Base-by-base conservation (phyloP, 35 echinoderm and acorn worm genomes). In the Heliocidaris tuberculata region DNA sequence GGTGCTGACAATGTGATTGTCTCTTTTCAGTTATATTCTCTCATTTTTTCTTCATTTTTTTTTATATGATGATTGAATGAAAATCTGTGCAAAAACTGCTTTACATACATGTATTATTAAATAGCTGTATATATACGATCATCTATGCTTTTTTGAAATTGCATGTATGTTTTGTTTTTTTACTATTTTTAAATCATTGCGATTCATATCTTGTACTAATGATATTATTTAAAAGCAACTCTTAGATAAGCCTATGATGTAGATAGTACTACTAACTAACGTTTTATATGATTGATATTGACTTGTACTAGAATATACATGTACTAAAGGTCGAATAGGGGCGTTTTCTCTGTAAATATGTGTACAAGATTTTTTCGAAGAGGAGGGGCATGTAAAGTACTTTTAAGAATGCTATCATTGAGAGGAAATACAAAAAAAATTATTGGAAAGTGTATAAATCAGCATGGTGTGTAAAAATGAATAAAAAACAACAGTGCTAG, bases 1-100 rank as follows among this genome's bases (percentile, higher is more conserved):
- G 91, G 91, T 93, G 91, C 91, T 93, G 48, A 52, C 59, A 93
- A 93, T 24, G 16, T 93, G 30, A 47, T 30, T 93, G 48, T 93
- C 59, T 78, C 65, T 78, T 7, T 78, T 78, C 21, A 78, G 65
- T 78, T 27, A 78, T 78, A 78, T 78, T 78, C 65, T 78, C 65
- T 78, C 27, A 78, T 7, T 78, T 78, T 78, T 13, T 56, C 52
- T 56, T 78, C 65, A 27, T 78, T 78, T n/a, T 19, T 70, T 7
- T 78, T 15, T 78, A 78, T n/a, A n/a, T n/a, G 6, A 78, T 7
- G 65, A 71, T 19, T 6, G 65, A 78, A n/a, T 78, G 65, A 78
- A 78, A 78, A 78, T 78, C 52, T 56, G 65, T 78, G 65, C 65
- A 78, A 78, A 78, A 70, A 78, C 24, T 78, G 27, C 65, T 78